Conservation (phyloP, 1,140 invertebrate species). For the Mizuhopecten yessoensis region DNA sequence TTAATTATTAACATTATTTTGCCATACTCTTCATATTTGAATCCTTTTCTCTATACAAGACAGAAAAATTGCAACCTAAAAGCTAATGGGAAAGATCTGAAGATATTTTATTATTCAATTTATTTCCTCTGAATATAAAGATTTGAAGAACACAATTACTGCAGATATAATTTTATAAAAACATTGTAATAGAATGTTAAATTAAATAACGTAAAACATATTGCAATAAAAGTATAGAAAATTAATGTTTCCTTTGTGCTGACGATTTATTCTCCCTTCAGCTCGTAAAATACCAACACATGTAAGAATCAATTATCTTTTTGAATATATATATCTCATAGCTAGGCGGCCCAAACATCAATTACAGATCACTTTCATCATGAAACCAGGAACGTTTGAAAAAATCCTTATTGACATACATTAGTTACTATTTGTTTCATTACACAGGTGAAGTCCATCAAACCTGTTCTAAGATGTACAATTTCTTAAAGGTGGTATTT, state of each 20-base stretch:
- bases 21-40: background rate
- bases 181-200: constrained; percentile 27
- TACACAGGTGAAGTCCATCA: constrained; percentile 5
- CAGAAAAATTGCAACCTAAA: constrained; percentile 13
- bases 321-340: background rate
- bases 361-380: background rate
- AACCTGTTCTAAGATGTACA: background rate
- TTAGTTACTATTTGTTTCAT: background rate
- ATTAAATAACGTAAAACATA: background rate
- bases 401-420: background rate
- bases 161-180: background rate
- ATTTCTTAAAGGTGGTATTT: constrained; percentile 19
- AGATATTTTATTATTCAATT: constrained; percentile 29
- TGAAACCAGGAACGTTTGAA: background rate
- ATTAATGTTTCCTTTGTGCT: constrained; percentile 19
- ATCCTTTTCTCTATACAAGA: constrained; percentile 12
- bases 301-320: constrained; percentile 35
- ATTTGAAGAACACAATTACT: constrained; percentile 26
- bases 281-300: constrained; percentile 30
- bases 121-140: constrained; percentile 6
- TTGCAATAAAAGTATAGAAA: background rate
- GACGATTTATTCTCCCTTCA: background rate
- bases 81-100: constrained; percentile 20
- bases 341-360: background rate
- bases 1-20: background rate